These are phyloP conservation scores for Typhlichthys eigenmanni DNA, from an alignment of 2,797 vertebrate genomes.

Conservation along the genomic window DNA sequence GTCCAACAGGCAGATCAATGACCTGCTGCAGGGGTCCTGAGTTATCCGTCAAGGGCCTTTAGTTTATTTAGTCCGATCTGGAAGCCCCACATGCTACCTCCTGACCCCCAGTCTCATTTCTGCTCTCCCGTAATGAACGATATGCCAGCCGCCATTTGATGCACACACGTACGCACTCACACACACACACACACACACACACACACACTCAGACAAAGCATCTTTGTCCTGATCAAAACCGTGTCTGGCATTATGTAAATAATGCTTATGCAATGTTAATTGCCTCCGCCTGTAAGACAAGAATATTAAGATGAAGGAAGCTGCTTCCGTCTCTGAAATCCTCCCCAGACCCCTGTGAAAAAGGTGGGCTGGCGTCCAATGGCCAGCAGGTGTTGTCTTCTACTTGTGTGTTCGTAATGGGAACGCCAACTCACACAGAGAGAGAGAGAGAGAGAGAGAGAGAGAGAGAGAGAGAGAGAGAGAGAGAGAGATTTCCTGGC, in stretches of 20 bases:
- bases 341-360: conserved; percentile 35
- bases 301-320: conserved; percentile 58
- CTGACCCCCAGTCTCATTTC: conserved; percentile 49
- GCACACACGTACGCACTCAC: conserved; percentile 32
- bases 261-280: conserved; percentile 69
- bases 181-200: too few relatives aligned
- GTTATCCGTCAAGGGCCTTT: conserved; percentile 57
- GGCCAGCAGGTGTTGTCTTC: conserved; percentile 33
- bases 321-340: conserved; percentile 48
- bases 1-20: conserved; percentile 60
- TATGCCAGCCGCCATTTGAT: conserved; percentile 32
- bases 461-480: background rate
- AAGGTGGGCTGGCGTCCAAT: conserved; percentile 13
- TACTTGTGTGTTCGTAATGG: conserved; percentile 21
- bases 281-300: conserved; percentile 59
- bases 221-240: conserved; percentile 61
- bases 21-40: conserved; percentile 49
- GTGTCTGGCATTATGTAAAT: conserved; percentile 71
- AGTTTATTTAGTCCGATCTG: conserved; percentile 62
- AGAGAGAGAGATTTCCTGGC: background rate
- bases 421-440: conserved; percentile 1
- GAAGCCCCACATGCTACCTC: conserved; percentile 40
- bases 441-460: background rate
- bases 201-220: conserved; percentile 23
- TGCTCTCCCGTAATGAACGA: conserved; percentile 26